Evolutionary conservation across 2,797 vertebrate genomes (phyloP), one percentile per base, ranked within the genome.

Genomic region (Coracias cyanogaster): DNA sequence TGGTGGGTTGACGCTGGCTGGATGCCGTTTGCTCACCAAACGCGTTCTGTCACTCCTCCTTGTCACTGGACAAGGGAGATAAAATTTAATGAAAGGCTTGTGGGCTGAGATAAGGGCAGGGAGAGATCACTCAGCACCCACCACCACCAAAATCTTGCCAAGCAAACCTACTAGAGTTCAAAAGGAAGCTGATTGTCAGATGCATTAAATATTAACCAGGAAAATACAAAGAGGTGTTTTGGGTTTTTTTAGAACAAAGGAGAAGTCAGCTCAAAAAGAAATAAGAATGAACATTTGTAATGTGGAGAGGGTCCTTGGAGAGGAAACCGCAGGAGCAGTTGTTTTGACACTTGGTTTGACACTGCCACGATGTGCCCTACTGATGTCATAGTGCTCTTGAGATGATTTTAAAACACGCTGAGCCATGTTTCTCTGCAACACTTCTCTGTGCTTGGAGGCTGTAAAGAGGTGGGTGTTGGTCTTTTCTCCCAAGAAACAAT

Each of bases 241-340:
- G 3, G 6, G 3, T 2, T 64, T 12, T 52, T 57, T n/a, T 28
- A 20, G 41, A 70, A 57, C 2, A 37, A 87, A 79, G 24, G 6
- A 51, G 22, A 55, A 51, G 4, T 76, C 41, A 46, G 5, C 0
- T 1, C 18, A 52, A 33, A 87, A 61, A 62, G 8, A 46, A 74
- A 51, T 26, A 25, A 69, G 4, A 26, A 31, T 45, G 8, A 49
- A 7, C 3, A 39, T 25, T 39, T 89, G 35, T 25, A 7, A 12
- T 16, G 5, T 13, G 6, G 10, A 48, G 15, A 60, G 21, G 20
- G 6, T 49, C 15, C 6, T 55, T 0, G 0, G 19, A 45, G 64
- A 64, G 18, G 25, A 78, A 74, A 61, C 8, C 3, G 2, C 33
- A 58, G 31, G 15, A 82, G 61, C 28, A 21, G 5, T 1, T 71